A percentile compares a stretch with the other conserved stretches of the same genome.
These are phyloP conservation scores for Plebejus melissa DNA, from an alignment of 2,888 invertebrate genomes.

Conservation along the genomic window DNA sequence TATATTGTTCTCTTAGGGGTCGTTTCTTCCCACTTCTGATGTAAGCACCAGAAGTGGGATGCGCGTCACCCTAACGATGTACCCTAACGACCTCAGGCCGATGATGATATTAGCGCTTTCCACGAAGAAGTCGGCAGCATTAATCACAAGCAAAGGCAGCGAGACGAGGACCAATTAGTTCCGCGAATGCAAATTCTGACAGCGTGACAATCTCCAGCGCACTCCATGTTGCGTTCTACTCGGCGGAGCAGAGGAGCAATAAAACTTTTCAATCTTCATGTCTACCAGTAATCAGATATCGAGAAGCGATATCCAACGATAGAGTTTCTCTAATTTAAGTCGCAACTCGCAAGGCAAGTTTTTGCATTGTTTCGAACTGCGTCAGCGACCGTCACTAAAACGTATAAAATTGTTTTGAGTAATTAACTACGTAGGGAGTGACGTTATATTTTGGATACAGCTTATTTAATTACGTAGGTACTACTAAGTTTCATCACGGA, in stretches of 20 bases:
- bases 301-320: not conserved
- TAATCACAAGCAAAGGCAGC: not conserved
- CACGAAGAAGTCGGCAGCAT: not conserved
- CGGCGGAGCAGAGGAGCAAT: not conserved
- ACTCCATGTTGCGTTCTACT: conserved; percentile 17
- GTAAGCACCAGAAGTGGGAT: not conserved
- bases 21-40: not conserved
- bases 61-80: not conserved
- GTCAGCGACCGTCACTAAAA: conserved; percentile 2
- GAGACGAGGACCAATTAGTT: conserved; percentile 15
- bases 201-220: not conserved
- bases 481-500: not conserved
- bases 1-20: not conserved
- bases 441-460: not conserved
- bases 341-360: not conserved
- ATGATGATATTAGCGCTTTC: not conserved
- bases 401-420: not conserved
- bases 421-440: not conserved
- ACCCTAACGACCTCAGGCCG: not conserved
- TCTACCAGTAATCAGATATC: conserved; percentile 9
- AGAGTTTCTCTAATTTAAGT: not conserved
- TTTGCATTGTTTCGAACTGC: conserved; percentile 9
- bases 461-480: not conserved
- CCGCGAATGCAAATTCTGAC: conserved; percentile 17
- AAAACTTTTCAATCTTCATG: not conserved